Conservation (phyloP, 2,888 invertebrate genomes). For the Amiota communis region DNA sequence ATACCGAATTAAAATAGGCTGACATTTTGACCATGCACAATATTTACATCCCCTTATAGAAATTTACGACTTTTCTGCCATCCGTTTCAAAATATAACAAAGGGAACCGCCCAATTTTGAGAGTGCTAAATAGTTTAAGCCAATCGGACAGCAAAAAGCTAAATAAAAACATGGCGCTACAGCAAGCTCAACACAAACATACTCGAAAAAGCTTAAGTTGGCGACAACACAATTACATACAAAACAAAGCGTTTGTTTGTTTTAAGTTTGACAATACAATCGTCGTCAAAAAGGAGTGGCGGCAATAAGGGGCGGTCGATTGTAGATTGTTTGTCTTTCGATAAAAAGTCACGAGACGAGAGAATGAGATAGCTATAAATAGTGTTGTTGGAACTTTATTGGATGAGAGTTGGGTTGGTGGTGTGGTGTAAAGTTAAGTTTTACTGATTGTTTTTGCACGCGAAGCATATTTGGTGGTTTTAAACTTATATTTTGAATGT, state of each 20-base stretch:
- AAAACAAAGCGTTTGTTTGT: neutral
- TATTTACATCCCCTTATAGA: too few species aligned
- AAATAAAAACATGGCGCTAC: slow-evolving; percentile 5
- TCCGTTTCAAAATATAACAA: too few species aligned
- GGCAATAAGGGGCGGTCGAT: neutral
- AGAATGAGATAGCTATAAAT: neutral
- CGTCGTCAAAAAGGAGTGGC: neutral
- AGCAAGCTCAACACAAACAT: slow-evolving; percentile 1
- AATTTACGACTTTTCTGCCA: too few species aligned
- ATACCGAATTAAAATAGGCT: too few species aligned
- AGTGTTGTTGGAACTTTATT: slow-evolving; percentile 7
- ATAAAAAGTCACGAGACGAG: neutral
- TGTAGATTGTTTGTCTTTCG: neutral
- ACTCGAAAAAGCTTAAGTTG: slow-evolving; percentile 16
- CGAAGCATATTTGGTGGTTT: slow-evolving; percentile 62
- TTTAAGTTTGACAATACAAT: neutral
- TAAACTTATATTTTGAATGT: slow-evolving; percentile 57
- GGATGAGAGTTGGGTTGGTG: slow-evolving; percentile 13
- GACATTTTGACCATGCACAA: too few species aligned
- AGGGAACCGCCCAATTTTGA: too few species aligned
- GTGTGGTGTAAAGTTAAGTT: slow-evolving; percentile 35
- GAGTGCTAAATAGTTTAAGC: neutral
- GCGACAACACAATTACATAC: slow-evolving; percentile 12
- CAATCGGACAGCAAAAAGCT: neutral
- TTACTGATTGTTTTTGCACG: slow-evolving; percentile 66